A percentile compares a stretch with the other conserved stretches of the same genome.
Evolutionary conservation across 1,140 invertebrate species (phyloP).

Genomic region (Stratiolaelaps scimitus): DNA sequence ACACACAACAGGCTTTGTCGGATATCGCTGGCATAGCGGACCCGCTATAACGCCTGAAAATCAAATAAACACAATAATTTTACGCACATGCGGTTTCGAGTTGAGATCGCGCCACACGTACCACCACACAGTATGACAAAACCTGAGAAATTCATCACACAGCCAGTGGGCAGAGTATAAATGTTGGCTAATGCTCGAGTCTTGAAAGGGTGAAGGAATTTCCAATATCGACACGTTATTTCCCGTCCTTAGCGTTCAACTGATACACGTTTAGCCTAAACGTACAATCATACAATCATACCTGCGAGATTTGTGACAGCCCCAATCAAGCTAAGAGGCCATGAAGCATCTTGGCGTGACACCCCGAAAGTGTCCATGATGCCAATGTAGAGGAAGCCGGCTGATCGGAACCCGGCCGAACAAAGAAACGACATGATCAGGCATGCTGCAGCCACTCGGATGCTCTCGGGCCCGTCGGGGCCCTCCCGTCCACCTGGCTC

Average conservation of each 20-base stretch:
- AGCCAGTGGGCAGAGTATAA: too few species aligned
- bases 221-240: too few species aligned
- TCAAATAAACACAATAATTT: too few species aligned
- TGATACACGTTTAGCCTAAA: too few species aligned
- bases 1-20: neutral
- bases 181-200: too few species aligned
- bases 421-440: neutral
- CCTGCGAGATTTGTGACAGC: constrained; percentile 4
- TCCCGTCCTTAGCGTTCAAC: too few species aligned
- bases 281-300: neutral
- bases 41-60: constrained; percentile 22
- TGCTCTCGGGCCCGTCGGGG: constrained; percentile 2
- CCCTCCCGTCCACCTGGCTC: neutral
- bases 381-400: constrained; percentile 16
- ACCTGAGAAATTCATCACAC: too few species aligned
- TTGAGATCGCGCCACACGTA: too few species aligned
- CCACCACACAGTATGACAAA: too few species aligned
- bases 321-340: constrained; percentile 14
- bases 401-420: constrained; percentile 16
- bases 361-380: constrained; percentile 15
- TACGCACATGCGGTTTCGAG: too few species aligned
- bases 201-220: too few species aligned
- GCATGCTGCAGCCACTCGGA: neutral
- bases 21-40: neutral
- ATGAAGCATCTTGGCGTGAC: constrained; percentile 2